Base-by-base conservation (phyloP, 2,888 invertebrate species). In the Volucella zonaria region DNA sequence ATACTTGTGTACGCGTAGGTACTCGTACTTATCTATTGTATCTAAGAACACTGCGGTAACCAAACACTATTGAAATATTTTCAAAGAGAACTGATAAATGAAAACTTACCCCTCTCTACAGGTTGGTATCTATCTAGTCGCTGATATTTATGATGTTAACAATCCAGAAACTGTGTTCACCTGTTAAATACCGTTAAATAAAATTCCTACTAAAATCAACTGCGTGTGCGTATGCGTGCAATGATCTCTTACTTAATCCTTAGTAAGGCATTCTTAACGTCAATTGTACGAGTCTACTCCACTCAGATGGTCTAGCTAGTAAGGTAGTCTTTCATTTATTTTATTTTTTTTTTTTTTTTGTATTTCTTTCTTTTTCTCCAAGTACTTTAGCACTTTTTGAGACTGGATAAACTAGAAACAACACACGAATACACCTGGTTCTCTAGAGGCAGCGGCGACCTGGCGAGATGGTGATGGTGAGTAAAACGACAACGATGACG, bases 341-440 rank as follows among this genome's bases (percentile, higher is more conserved):
- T 61, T 38, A 54, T 62, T 66, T 80, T 54, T 54, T 52, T 73
- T 61, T 38, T 47, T 62, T 66, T 80, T 54, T 54, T 52, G 66
- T 59, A n/a, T 56, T 61, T 54, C 43, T 45, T 59, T 49, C 9
- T 45, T 70, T 18, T 40, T 38, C 47, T 18, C 10, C 47, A 79
- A 75, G 82, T 71, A 80, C 83, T 61, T 71, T 61, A 80, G 83
- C 79, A 83, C 83, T 79, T 31, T 31, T 79, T 79, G 54, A 74
- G 71, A 83, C 83, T 83, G 81, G 81, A 85, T 80, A 80, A 85
- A 85, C 80, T 81, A 85, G 85, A 67, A 77, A 81, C 61, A 77
- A 76, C 56, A 71, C 71, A 75, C 59, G 70, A 82, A 62, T 79
- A 83, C 79, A 83, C 75, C 83, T 83, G 79, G 83, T 83, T 79